phyloP scores from a whole-genome alignment of 2,113 vertebrate genomes.

The Nycticryphes semicollaris region DNA sequence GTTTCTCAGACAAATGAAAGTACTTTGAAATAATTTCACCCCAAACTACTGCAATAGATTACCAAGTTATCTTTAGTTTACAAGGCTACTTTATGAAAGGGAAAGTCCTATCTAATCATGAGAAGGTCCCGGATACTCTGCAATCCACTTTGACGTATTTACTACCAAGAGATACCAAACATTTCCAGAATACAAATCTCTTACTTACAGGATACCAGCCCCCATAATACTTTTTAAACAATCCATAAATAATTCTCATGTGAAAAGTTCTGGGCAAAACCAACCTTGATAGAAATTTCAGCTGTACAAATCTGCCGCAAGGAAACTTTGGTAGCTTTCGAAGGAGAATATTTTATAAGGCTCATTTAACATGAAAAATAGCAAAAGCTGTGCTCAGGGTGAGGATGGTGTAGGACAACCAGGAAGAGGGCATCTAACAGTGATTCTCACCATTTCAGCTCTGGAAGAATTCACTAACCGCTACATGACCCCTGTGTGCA shows the following conservation, averaged over 20 bases:
- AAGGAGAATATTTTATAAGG: neutral
- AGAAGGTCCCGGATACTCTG: neutral
- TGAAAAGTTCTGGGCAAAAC: neutral
- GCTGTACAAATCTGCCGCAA: neutral
- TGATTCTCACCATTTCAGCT: neutral
- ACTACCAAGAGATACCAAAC: neutral
- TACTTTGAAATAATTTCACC: neutral
- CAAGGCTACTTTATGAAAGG: neutral
- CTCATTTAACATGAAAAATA: neutral
- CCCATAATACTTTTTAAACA: neutral
- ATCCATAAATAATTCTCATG: neutral
- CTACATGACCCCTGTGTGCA: neutral
- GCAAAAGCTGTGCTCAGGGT: neutral
- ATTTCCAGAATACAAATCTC: neutral
- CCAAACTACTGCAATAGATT: neutral
- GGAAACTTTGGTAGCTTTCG: neutral
- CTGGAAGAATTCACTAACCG: neutral
- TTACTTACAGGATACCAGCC: neutral
- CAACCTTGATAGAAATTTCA: neutral
- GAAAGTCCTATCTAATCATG: neutral
- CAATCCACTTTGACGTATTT: neutral
- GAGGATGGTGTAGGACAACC: neutral
- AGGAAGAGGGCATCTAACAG: neutral
- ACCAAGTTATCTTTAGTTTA: neutral
- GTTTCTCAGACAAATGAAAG: neutral